phyloP scores from a whole-genome alignment of 2,113 vertebrate genomes.

The Lonchura striata region DNA sequence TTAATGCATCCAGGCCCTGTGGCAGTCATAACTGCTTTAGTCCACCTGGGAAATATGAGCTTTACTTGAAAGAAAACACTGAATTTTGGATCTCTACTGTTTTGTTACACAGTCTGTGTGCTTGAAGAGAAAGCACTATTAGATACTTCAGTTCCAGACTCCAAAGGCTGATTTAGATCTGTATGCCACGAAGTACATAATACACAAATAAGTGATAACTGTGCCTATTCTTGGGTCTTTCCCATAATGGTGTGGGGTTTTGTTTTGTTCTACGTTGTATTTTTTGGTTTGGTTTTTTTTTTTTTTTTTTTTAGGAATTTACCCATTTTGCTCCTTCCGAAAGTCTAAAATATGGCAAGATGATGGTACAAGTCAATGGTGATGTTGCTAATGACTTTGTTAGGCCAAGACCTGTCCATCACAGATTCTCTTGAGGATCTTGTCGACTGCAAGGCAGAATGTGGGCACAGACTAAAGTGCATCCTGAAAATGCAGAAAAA shows the following conservation, averaged over 20 bases:
- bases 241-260: background rate
- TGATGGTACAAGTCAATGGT: background rate
- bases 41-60: background rate
- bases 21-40: background rate
- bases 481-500: background rate
- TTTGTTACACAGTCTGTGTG: background rate
- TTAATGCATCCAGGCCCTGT: background rate
- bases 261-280: background rate
- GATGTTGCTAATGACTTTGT: background rate
- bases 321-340: background rate
- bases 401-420: background rate
- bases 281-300: background rate
- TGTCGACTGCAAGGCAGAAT: background rate
- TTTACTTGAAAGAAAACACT: background rate
- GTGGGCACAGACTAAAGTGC: background rate
- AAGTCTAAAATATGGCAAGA: background rate
- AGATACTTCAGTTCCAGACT: background rate
- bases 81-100: background rate
- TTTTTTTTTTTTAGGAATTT: background rate
- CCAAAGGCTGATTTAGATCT: background rate
- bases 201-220: background rate
- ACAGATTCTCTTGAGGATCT: background rate
- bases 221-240: background rate
- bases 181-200: background rate
- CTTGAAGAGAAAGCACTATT: background rate